Base-by-base conservation (phyloP, 64 coral and sea anemone genomes). In the Pocillopora damicornis region DNA sequence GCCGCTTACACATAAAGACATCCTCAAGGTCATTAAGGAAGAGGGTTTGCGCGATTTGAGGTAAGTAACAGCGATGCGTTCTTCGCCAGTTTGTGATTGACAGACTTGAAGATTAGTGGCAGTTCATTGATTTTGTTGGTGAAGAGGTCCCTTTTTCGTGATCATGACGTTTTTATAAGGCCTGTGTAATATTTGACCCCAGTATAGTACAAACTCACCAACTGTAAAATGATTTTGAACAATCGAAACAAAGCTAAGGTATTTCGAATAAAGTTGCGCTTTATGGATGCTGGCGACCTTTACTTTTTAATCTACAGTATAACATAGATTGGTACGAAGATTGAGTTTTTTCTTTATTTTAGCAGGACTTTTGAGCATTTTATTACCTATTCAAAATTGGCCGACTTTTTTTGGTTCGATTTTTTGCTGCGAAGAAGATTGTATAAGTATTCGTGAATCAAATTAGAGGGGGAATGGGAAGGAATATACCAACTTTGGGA, bases 1-100 rank as follows among this genome's bases (percentile, higher is more conserved):
- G 8, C 91, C 94, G 20, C 92, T 96, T 82, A 96, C 94, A 1
- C 94, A 96, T 66, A 96, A 96, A 85, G 91, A 96, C 13, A 96
- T 96, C 67, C 81, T 96, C 0, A 93, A 93, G 76, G 94, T 96
- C 42, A 96, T 96, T 62, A 87, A 96, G 34, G 88, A 93, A 22
- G 91, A 96, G 86, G 92, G 92, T 58, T 88, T 96, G 60, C 91
- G 92, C 73, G 94, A 96, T 87, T 78, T 96, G 66, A 93, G 88
- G 94, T 96, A 86, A 81, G 89, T 86, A 66, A 67, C 4, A 2
- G n/a, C 67, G 11, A 71, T 23, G 67, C 67, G 67, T 25, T 71
- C 67, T 30, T 26, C 22, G 67, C 0, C 67, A 11, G 9, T 71
- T 11, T 38, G 20, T 85, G 81, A 85, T 56, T 85, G 81, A 85